phyloP scores from a whole-genome alignment of 2,113 vertebrate species.

The Toxotes chatareus region DNA sequence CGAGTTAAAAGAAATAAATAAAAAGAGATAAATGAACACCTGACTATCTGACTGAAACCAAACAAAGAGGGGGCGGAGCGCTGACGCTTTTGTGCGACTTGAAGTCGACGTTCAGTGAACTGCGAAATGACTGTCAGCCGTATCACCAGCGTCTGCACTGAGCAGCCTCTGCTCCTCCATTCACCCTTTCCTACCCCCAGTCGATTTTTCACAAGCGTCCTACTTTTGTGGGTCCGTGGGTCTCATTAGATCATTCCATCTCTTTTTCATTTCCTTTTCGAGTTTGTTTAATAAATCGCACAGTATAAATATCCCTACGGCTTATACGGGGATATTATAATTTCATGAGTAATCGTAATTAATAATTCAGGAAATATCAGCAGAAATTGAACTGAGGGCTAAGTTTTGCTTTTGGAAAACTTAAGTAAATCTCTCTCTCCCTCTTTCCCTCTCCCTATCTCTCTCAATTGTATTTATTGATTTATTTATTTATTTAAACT shows the following conservation, averaged over 20 bases:
- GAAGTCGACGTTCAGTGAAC: neutral
- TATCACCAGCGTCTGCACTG: neutral
- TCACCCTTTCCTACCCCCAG: neutral
- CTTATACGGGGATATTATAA: neutral
- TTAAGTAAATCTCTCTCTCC: neutral
- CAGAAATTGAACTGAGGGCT: neutral
- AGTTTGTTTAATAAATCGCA: neutral
- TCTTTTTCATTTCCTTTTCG: neutral
- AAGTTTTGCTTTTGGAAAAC: neutral
- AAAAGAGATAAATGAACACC: neutral
- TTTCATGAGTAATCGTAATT: neutral
- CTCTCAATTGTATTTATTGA: too few relatives aligned
- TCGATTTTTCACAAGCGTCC: neutral
- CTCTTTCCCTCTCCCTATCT: too few relatives aligned
- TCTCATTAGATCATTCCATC: neutral
- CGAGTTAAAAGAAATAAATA: neutral
- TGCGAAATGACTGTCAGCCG: conserved; percentile 1
- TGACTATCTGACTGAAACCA: neutral
- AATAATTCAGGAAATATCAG: conserved; percentile 21
- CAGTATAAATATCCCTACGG: neutral
- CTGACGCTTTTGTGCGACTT: neutral
- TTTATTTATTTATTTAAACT: neutral
- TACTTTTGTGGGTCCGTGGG: neutral
- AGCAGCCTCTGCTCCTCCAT: neutral
- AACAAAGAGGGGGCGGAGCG: neutral